phyloP scores from a whole-genome alignment of 2,113 vertebrate genomes.

The Centropus bengalensis region DNA sequence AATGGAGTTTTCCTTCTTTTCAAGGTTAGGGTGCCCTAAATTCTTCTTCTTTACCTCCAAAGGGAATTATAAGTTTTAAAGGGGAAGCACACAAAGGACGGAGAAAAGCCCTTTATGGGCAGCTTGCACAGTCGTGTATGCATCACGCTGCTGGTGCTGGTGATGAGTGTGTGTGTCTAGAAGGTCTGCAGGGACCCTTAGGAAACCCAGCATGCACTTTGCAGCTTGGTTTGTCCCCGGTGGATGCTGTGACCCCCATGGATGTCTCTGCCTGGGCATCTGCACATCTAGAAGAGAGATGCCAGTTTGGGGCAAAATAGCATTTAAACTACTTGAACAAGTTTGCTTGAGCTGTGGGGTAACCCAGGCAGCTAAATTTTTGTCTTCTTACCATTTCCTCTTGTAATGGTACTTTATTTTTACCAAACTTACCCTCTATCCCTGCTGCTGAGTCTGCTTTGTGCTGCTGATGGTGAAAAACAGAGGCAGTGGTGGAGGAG shows the following conservation, averaged over 20 bases:
- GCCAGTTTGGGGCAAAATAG: not conserved
- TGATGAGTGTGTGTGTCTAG: accelerated
- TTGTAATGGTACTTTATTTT: not conserved
- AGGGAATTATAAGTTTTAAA: not conserved
- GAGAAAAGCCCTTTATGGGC: not conserved
- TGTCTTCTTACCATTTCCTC: not conserved
- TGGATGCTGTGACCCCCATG: not conserved
- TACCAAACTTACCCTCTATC: not conserved
- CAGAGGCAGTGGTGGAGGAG: not conserved
- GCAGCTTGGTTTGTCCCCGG: not conserved
- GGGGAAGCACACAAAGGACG: not conserved
- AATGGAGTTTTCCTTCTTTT: constrained; percentile 43
- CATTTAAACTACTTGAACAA: not conserved
- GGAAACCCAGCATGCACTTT: not conserved
- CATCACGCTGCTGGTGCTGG: accelerated
- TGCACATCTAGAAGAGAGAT: not conserved
- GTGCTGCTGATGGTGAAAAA: not conserved
- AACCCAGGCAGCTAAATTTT: accelerated
- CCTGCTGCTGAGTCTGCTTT: not conserved
- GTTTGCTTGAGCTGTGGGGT: not conserved
- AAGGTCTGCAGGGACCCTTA: not conserved
- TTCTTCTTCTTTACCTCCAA: constrained; percentile 36
- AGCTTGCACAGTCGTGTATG: not conserved
- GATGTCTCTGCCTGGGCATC: not conserved
- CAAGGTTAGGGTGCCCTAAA: constrained; percentile 32